Evolutionary conservation across 2,113 vertebrate species (phyloP), one percentile per base, ranked within the genome.

Genomic region (Microtus montanus): DNA sequence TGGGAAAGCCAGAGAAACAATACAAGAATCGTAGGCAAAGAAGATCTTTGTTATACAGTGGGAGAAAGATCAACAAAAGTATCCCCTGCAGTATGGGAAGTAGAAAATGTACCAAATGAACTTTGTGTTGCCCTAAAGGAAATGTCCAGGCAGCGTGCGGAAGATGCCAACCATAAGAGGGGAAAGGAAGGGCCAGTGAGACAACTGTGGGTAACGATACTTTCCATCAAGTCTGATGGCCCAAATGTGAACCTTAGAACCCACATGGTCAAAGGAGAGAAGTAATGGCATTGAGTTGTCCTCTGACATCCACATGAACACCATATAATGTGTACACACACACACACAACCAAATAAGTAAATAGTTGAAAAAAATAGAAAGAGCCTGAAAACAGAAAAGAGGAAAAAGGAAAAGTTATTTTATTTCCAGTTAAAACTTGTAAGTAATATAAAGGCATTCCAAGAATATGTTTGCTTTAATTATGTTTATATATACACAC

Each of bases 381-480:
- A 70, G 52, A 96, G 28, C 74, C 74, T 78, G 17, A 1, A 91
- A 91, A 66, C 63, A 90, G 80, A 90, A 75, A 93, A 61, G 38
- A 94, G 92, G 26, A 80, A 64, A 93, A 52, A 58, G 47, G 6
- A 73, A 63, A 95, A 93, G 30, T 41, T 66, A 33, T 82, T 78
- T 38, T 8, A 17, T 70, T 92, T 94, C 93, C 66, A 93, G 38
- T 54, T 64, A 68, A 79, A 95, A 90, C 83, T 66, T 87, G 12
- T 13, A 93, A 80, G 73, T 88, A 63, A 64, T 87, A 78, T 33
- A 49, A 75, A 26, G 75, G 47, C 12, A 52, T 49, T 78, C 14
- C 13, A 26, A 78, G 28, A 78, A 33, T 49, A 30, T 19, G 17
- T 49, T 78, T 49, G 75, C 15, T 78, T 52, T 78, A 49, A 8